A percentile compares a stretch with the other conserved stretches of the same genome.
Evolutionary conservation across 2,888 invertebrate genomes (phyloP).

Genomic region (Cryptophagus acutangulus): DNA sequence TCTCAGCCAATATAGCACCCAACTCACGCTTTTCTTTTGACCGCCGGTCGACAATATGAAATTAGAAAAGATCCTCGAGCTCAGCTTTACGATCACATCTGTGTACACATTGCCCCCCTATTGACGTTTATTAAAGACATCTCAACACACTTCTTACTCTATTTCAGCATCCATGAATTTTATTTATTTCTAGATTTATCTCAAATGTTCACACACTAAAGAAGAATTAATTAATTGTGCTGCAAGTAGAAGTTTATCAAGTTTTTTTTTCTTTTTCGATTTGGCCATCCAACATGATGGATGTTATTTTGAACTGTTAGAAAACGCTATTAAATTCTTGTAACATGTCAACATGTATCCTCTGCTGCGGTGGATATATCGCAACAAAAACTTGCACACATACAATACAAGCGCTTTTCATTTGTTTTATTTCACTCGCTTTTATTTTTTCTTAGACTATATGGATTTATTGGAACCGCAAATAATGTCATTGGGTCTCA

Average conservation of each 20-base stretch:
- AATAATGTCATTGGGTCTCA: conserved; percentile 11
- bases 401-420: conserved; percentile 14
- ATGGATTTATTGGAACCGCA: conserved; percentile 7
- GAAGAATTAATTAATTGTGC: too few relatives aligned
- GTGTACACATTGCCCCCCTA: too few relatives aligned
- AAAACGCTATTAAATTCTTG: conserved; percentile 10
- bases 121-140: too few relatives aligned
- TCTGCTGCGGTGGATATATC: conserved; percentile 10
- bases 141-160: too few relatives aligned
- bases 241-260: too few relatives aligned
- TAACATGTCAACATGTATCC: conserved; percentile 10
- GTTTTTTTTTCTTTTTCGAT: too few relatives aligned
- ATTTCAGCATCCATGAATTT: too few relatives aligned
- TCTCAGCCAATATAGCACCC: conserved; percentile 21
- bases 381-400: conserved; percentile 8
- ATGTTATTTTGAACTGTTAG: conserved; percentile 10
- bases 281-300: conserved; percentile 11
- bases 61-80: conserved; percentile 28
- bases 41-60: conserved; percentile 28
- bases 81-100: too few relatives aligned
- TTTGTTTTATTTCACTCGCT: conserved; percentile 10
- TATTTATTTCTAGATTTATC: too few relatives aligned
- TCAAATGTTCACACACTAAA: too few relatives aligned
- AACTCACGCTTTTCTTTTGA: conserved; percentile 27
- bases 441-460: conserved; percentile 13